Base-by-base conservation (phyloP, 2,113 vertebrate species). In the Phalacrocorax pelagicus region DNA sequence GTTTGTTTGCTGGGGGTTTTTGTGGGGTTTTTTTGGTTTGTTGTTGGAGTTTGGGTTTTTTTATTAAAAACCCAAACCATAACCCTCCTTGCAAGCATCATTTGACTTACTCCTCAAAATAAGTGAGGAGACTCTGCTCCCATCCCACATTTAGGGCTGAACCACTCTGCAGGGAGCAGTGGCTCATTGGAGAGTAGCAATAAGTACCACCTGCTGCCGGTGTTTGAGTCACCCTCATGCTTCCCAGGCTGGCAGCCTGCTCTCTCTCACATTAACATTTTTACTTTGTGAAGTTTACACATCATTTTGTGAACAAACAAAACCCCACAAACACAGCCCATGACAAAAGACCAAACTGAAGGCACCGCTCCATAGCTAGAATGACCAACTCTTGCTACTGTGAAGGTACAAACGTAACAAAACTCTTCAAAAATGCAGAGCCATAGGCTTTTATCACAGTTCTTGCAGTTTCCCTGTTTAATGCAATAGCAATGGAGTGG, bases 141-240 rank as follows among this genome's bases (percentile, higher is more conserved):
- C 22, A 30, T 16, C 18, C 22, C 44, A 7, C 51, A 4, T 38
- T 32, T 29, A 36, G 15, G 32, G n/a, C 32, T 57, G 54, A 80
- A 22, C 22, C 22, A 6, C 46, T 36, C 36, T 29, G 47, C 42
- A 61, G 15, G 40, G 7, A 63, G 24, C 19, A 16, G 16, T 7
- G 6, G 40, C 27, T 55, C 17, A 52, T 27, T 15, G 42, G 11
- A 82, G 23, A 77, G 46, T 1, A 49, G n/a, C 44, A 63, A 44
- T 65, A 63, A 38, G 40, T 40, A 59, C 5, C 12, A 52, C 46
- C 27, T 65, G 34, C 29, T 58, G 44, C 62, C 32, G 16, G 62
- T 4, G 3, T 34, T 38, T 16, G 27, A 82, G 51, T 32, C 15
- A 10, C 36, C n/a, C 34, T 13, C 9, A 21, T 0, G 2, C 36